A percentile compares a stretch with the other conserved stretches of the same genome.
phyloP scores from a whole-genome alignment of 2,113 vertebrate species.

The Sinocyclocheilus grahami region DNA sequence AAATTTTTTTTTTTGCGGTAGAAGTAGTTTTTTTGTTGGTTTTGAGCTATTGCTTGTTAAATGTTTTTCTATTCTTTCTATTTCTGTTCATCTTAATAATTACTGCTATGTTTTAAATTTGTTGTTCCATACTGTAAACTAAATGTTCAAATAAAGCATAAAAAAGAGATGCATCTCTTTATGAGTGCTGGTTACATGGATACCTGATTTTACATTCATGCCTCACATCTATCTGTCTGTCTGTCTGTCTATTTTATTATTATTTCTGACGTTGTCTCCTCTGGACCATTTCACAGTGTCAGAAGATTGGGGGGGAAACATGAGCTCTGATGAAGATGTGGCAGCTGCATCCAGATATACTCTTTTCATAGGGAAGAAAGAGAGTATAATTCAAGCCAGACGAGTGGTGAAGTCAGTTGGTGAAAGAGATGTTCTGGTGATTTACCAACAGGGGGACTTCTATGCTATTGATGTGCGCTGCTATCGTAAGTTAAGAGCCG shows the following conservation, averaged over 20 bases:
- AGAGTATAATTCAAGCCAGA: conserved; percentile 77
- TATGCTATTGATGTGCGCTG: conserved; percentile 89
- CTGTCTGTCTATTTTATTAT: not conserved
- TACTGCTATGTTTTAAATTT: no score
- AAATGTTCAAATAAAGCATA: no score
- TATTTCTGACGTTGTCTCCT: not conserved
- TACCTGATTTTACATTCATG: no score
- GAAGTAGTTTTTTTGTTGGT: not conserved
- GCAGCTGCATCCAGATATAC: conserved; percentile 41
- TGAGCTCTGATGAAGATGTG: conserved; percentile 28
- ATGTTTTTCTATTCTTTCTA: no score
- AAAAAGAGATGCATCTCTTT: no score
- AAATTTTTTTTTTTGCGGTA: not conserved
- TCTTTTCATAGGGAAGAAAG: conserved; percentile 78
- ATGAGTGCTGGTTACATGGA: no score
- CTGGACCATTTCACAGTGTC: not conserved
- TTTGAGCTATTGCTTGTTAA: no score
- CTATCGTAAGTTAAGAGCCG: conserved; percentile 82
- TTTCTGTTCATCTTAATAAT: no score
- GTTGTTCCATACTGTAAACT: no score
- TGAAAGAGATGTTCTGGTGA: conserved; percentile 85
- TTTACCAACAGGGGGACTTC: conserved; percentile 82
- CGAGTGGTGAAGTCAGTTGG: conserved; percentile 78
- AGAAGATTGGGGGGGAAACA: not conserved
- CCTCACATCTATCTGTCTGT: no score